Evolutionary conservation across 1,140 invertebrate genomes (phyloP), one percentile per base, ranked within the genome.

Genomic region (Scylla paramamosain): DNA sequence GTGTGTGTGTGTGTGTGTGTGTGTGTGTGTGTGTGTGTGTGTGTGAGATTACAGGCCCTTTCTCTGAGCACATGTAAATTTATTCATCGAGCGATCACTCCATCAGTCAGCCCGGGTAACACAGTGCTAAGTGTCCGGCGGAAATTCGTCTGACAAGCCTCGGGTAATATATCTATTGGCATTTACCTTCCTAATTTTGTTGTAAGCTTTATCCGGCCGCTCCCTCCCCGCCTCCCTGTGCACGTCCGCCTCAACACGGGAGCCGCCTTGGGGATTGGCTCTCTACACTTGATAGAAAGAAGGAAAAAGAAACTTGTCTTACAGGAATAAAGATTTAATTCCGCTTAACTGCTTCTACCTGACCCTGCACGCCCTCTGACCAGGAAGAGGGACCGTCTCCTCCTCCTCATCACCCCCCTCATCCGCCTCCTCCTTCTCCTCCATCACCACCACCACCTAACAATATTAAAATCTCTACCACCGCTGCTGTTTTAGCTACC

Each of bases 1-100:
- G 52, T 59, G 52, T 59, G 52, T 59, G 52, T 59, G 67, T 77
- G 67, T 77, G 67, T 77, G 67, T 77, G 67, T 77, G 67, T 77
- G 67, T 77, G 67, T 77, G 67, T 77, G 67, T 77, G 67, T 77
- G 67, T 77, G 67, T 77, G 67, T 77, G 67, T 77, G 67, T 77
- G 67, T 77, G 67, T 77, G 67, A 16, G 6, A 77, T 77, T 77
- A 77, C 67, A 77, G n/a, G 20, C 25, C 67, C n/a, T 77, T 77
- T 77, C 67, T 77, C 25, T 77, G 12, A 77, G 20, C 67, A 77
- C 67, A 77, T 77, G 67, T 77, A 77, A 77, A 77, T 77, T 77
- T 77, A 77, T 77, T 77, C 67, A 77, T 77, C 67, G 67, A 77
- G 12, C 67, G 20, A 77, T 77, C 67, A 77, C 20, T 77, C 8